Evolutionary conservation across 2,797 vertebrate genomes (phyloP), one percentile per base, ranked within the genome.

Genomic region (Chaetodon trifasciatus): DNA sequence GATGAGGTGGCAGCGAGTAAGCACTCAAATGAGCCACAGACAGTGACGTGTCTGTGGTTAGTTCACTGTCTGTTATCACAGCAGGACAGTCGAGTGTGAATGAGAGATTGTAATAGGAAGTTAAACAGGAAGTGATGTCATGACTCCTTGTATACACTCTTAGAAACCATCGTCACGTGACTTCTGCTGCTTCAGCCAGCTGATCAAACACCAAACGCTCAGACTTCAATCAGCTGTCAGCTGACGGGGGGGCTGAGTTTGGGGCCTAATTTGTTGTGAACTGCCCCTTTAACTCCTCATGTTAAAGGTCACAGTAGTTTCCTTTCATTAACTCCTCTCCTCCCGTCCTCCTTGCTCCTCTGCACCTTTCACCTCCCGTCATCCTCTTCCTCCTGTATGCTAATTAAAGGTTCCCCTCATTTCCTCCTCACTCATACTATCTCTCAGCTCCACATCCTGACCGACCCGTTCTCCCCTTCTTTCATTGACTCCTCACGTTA

Each of bases 301-400:
- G 74, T 68, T 85, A 91, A 85, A 89, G 80, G 73, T 83, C 87
- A 76, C 46, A 75, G 32, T 12, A 69, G 42, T 24, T 68, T 74
- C 55, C 74, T 84, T 67, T 66, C 60, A 71, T 56, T 46, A 39
- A 19, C 65, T 56, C 70, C 56, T 42, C 47, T 74, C 28, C 65
- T 53, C 57, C 57, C 40, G 5, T 44, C 50, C 23, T 21, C 23
- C 52, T 49, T 44, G 3, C 53, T 23, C 64, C 21, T 56, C 8
- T 52, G n/a, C 21, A 46, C 3, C 12, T 23, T 13, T 46, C 44
- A 17, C 23, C 44, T 75, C 23, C 65, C 46, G 10, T 35, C 55
- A 66, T 66, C 66, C 63, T 60, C 32, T 28, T 76, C 21, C 42
- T 67, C 60, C 62, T 53, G 47, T 47, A 42, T 39, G 53, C 24